These are phyloP conservation scores for Plectropomus leopardus DNA, from an alignment of 2,113 vertebrate genomes.

Conservation along the genomic window DNA sequence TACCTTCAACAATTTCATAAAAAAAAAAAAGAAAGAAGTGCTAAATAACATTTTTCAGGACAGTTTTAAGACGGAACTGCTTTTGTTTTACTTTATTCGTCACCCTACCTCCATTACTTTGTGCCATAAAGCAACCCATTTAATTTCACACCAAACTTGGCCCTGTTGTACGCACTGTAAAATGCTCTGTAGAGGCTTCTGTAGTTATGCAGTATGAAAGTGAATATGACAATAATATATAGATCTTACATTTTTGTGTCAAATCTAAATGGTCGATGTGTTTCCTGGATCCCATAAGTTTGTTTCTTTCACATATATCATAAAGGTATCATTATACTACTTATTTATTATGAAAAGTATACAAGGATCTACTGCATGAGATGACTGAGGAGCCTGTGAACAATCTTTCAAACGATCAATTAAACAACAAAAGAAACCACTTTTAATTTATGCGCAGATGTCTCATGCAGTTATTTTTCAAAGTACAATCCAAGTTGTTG, in stretches of 20 bases:
- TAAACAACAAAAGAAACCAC: slow-evolving; percentile 2
- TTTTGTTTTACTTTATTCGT: neutral
- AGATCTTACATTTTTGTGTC: neutral
- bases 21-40: neutral
- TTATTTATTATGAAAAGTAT: neutral
- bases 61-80: neutral
- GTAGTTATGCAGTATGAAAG: neutral
- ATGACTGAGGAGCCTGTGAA: neutral
- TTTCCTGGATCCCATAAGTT: neutral
- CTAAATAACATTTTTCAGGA: neutral
- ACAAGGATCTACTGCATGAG: neutral
- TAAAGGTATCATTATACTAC: neutral
- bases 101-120: neutral
- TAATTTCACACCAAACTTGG: slow-evolving; percentile 33
- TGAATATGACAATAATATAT: slow-evolving; percentile 1
- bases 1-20: no score
- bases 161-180: neutral
- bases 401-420: neutral
- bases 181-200: neutral
- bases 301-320: neutral
- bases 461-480: neutral
- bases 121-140: slow-evolving; percentile 18
- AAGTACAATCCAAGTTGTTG: neutral
- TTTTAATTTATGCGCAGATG: slow-evolving; percentile 1
- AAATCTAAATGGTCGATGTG: neutral